Base-by-base conservation (phyloP, 2,113 vertebrate species). In the Notarius lentiginosus region DNA sequence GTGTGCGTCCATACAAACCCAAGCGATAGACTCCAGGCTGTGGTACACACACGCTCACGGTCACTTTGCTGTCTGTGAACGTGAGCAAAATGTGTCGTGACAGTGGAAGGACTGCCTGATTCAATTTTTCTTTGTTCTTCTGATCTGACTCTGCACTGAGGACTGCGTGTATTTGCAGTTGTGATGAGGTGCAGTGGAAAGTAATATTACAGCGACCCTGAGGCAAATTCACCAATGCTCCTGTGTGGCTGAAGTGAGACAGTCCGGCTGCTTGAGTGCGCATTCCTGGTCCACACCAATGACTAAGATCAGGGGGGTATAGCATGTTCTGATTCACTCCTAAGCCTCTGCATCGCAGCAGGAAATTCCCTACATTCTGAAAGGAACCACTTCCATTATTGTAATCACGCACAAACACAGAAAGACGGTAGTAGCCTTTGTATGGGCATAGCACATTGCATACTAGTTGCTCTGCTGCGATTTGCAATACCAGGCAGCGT, bases 131-230 rank as follows among this genome's bases (percentile, higher is more conserved):
- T 34, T 65, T 47, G 24, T 63, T 41, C 79, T 70, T 61, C 53
- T 55, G 58, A 65, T 15, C 14, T 30, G 84, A 93, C 24, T 93
- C 93, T 80, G 92, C 89, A 56, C 90, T 91, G 34, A 93, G 89
- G 58, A 91, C 89, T 1, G 93, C 34, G 0, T 92, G 92, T 27
- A 96, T 90, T 86, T 95, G 90, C 0, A 94, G 0, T 0, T 84
- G 91, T 0, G 79, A 27, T 8, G 86, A 88, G 51, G 91, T 84
- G 0, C 88, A 81, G 60, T 93, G 91, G 87, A 96, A 96, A 83
- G 95, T 96, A 90, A 97, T 94, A 89, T 95, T 96, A 84, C 95
- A 95, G 83, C 94, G 95, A 1, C 96, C 96, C 47, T 95, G 92
- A 27, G 93, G 92, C 58, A 94, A 94, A 63, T 89, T 94, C 86